Percentiles rank a stretch among this genome's conserved stretches.
Evolutionary conservation across 2,888 invertebrate genomes (phyloP).

Genomic region (Amblyteles armatorius): DNA sequence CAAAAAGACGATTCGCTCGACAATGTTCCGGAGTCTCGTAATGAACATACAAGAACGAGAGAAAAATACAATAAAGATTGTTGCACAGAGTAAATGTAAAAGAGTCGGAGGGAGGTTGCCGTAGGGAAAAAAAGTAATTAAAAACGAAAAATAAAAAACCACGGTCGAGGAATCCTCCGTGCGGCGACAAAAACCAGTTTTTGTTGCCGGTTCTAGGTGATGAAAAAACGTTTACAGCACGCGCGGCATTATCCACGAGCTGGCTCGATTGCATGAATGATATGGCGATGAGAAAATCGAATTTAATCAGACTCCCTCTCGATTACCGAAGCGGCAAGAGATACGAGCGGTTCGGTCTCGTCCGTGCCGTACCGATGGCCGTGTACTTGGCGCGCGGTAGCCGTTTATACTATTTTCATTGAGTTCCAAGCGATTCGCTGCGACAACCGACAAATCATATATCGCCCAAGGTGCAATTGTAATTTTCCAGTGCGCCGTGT

Average conservation of each 20-base stretch:
- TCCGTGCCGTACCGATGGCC: background rate
- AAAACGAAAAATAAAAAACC: too few relatives aligned
- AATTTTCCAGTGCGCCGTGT: conserved; percentile 41
- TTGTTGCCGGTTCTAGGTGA: background rate
- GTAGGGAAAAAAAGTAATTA: background rate
- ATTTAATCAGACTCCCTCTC: background rate
- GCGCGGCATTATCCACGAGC: background rate
- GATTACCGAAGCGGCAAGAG: background rate
- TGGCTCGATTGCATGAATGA: background rate
- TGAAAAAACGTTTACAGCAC: conserved; percentile 17
- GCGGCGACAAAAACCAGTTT: conserved; percentile 10
- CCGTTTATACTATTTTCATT: background rate
- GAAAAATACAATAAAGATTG: background rate
- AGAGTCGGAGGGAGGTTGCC: background rate
- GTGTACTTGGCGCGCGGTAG: background rate
- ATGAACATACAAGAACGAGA: background rate
- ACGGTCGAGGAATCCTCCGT: background rate
- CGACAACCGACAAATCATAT: conserved; percentile 19
- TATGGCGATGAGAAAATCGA: conserved; percentile 3
- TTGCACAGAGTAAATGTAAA: background rate
- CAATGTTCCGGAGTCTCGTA: background rate
- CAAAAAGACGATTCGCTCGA: background rate
- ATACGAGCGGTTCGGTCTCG: background rate
- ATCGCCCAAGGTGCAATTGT: conserved; percentile 51
- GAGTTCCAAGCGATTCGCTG: background rate